Evolutionary conservation across 2,797 vertebrate species (phyloP).

Genomic region (Tapera naevia): DNA sequence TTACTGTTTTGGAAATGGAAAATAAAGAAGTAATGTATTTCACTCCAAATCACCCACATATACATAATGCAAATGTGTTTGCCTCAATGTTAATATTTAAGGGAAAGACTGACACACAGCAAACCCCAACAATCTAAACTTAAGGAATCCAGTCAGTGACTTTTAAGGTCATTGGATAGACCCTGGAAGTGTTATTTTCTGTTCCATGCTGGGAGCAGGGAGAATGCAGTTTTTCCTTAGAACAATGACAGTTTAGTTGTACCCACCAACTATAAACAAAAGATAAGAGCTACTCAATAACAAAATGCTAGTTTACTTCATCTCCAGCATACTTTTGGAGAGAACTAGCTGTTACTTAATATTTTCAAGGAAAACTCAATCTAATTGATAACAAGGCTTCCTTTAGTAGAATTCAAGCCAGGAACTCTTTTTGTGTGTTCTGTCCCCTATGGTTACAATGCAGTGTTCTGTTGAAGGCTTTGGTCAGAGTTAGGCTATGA

Average conservation of each 20-base stretch:
- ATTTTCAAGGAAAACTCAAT: constrained; percentile 21
- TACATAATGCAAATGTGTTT: constrained; percentile 1
- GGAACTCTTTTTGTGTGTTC: not conserved
- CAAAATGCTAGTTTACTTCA: constrained; percentile 29
- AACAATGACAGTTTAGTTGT: constrained; percentile 47
- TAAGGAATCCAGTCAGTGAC: not conserved
- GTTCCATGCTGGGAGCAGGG: constrained; percentile 27
- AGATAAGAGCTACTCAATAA: constrained; percentile 67
- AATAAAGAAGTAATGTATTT: not conserved
- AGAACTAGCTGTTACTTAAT: constrained; percentile 26
- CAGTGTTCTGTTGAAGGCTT: not conserved
- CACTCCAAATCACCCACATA: not conserved
- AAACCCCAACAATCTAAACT: constrained; percentile 18
- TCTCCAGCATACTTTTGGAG: constrained; percentile 3
- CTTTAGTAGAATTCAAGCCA: not conserved
- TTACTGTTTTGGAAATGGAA: not conserved
- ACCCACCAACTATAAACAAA: constrained; percentile 65
- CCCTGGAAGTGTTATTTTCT: constrained; percentile 23
- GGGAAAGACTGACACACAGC: constrained; percentile 1
- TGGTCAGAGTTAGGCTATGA: not conserved
- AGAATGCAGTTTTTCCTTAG: constrained; percentile 51
- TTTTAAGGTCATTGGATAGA: not conserved
- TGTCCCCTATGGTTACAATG: not conserved
- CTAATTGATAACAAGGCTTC: constrained; percentile 1
- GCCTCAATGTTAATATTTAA: constrained; percentile 37